Base-by-base conservation (phyloP, 2,797 vertebrate species). In the Sphaeramia orbicularis region DNA sequence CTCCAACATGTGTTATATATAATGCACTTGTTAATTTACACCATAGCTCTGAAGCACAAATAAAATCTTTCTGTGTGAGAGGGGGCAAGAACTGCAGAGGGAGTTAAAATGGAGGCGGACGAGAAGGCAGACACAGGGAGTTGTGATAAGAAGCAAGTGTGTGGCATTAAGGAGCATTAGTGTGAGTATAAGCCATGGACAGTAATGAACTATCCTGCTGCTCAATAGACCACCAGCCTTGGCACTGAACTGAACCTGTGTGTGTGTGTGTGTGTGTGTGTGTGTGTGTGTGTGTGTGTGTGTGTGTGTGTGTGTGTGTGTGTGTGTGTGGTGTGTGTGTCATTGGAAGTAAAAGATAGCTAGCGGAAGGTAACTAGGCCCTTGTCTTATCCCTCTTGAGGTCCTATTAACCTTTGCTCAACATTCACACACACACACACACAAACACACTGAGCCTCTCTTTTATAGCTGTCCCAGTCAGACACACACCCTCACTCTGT, bases 391-490 rank as follows among this genome's bases (percentile, higher is more conserved):
- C 56, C 76, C 86, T 89, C 88, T 78, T 81, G 88, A 88, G 87
- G 85, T 81, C 83, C 84, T 81, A 86, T 90, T 90, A 91, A 88
- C 88, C 86, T 91, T 90, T 86, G 58, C 81, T 81, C 74, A 76
- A 73, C 71, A 70, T 35, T 45, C 77, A 57, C 49, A 53, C 52
- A 64, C 58, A 71, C 48, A 64, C 64, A 49, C 37, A 40, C 54
- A 52, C 67, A 35, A 5, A 32, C 32, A 12, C 64, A 53, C 68
- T 14, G 62, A 18, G 36, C 0, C 49, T n/a, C 51, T 52, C 36
- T 30, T 44, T 42, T 57, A 41, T 36, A 16, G 64, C 58, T 58
- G 30, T 52, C 60, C 27, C 60, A 30, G 54, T 35, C 63, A 68
- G 6, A 71, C 64, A 41, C 37, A 69, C 63, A 54, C 40, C 1